Evolutionary conservation across 2,797 vertebrate genomes (phyloP).

Genomic region (Lerista edwardsae): DNA sequence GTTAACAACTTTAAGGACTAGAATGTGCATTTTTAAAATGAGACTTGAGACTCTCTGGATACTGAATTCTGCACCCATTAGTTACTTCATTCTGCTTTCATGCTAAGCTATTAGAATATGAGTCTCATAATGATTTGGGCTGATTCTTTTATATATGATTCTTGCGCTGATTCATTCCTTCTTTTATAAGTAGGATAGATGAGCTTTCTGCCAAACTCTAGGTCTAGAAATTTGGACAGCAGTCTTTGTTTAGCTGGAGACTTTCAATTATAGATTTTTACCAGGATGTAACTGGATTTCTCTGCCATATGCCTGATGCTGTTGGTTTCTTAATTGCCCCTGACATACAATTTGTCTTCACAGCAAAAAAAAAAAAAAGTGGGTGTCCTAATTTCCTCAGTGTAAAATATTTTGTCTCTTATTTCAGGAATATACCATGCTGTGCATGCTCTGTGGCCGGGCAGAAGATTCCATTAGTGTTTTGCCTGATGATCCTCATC

Average conservation of each 20-base stretch:
- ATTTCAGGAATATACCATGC: slow-evolving; percentile 93
- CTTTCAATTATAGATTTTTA: background rate
- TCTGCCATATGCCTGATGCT: background rate
- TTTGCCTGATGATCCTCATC: slow-evolving; percentile 93
- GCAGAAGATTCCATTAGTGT: slow-evolving; percentile 95
- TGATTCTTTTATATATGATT: too few relatives aligned
- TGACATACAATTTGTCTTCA: background rate
- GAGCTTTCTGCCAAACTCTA: background rate
- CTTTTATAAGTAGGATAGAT: background rate
- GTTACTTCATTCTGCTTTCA: background rate
- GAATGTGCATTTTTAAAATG: background rate
- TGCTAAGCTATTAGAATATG: background rate
- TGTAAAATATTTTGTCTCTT: slow-evolving; percentile 54
- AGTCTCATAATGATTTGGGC: background rate
- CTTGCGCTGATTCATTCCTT: background rate
- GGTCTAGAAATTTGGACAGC: background rate
- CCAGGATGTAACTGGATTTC: background rate
- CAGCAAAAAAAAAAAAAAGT: background rate
- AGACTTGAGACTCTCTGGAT: background rate
- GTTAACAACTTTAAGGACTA: background rate
- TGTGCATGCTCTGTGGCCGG: slow-evolving; percentile 95
- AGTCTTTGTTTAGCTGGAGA: background rate
- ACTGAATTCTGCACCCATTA: too few relatives aligned
- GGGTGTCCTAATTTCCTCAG: background rate
- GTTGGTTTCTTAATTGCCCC: background rate